phyloP scores from a whole-genome alignment of 2,113 vertebrate species.

The Nothobranchius furzeri region DNA sequence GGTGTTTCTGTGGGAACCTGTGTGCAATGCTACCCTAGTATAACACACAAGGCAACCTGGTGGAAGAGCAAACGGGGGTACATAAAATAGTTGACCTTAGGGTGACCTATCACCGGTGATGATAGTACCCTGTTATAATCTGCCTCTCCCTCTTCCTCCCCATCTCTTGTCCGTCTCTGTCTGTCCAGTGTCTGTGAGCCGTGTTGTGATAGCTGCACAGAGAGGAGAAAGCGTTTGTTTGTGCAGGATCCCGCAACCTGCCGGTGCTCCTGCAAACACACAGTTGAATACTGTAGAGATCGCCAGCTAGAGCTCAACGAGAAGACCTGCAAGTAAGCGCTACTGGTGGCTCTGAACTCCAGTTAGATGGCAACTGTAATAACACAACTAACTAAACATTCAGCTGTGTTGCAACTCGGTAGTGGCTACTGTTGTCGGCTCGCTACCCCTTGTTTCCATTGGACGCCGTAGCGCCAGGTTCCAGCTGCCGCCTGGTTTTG shows the following conservation, averaged over 20 bases:
- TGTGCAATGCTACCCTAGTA: slow-evolving; percentile 46
- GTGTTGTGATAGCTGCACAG: slow-evolving; percentile 93
- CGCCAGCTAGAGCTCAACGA: slow-evolving; percentile 98
- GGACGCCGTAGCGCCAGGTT: neutral
- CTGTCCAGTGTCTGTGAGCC: slow-evolving; percentile 89
- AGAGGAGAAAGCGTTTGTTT: slow-evolving; percentile 94
- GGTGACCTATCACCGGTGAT: slow-evolving; percentile 33
- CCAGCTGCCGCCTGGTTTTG: neutral
- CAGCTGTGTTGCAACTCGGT: neutral
- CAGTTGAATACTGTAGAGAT: slow-evolving; percentile 94
- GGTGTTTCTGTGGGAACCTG: slow-evolving; percentile 42
- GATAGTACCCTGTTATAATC: slow-evolving; percentile 50
- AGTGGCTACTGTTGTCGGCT: slow-evolving; percentile 7
- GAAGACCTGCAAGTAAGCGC: slow-evolving; percentile 98
- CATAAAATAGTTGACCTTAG: slow-evolving; percentile 20
- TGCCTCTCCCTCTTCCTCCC: slow-evolving; percentile 49
- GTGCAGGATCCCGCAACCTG: slow-evolving; percentile 95
- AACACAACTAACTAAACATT: slow-evolving; percentile 18
- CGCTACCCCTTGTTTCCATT: slow-evolving; percentile 18
- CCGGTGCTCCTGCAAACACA: slow-evolving; percentile 99
- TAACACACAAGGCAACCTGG: slow-evolving; percentile 34
- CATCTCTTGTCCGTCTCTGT: slow-evolving; percentile 75
- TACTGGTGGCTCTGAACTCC: neutral
- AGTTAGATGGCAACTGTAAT: slow-evolving; percentile 4
- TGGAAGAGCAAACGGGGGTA: slow-evolving; percentile 23